A percentile compares a stretch with the other conserved stretches of the same genome.
These are phyloP conservation scores for Ernsta delagoae DNA, from an alignment of 2,888 invertebrate genomes.

Conservation along the genomic window DNA sequence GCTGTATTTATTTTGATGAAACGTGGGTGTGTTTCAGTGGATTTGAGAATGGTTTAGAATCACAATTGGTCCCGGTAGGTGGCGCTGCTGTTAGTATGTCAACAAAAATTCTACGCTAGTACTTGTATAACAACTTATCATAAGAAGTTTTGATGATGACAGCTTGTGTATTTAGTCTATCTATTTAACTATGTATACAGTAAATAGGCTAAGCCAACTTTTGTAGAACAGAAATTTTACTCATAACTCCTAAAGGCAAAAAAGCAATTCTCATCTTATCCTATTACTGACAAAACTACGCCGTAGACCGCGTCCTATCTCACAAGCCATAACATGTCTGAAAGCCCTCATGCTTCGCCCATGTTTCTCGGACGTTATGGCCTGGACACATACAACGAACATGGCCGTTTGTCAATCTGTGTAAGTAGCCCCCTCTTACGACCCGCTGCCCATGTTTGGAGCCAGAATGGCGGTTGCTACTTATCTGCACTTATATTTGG, in stretches of 20 bases:
- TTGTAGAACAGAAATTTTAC: too few relatives aligned
- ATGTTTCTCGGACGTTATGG: background rate
- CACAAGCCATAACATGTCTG: background rate
- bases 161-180: too few relatives aligned
- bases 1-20: too few relatives aligned
- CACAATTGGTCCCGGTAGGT: too few relatives aligned
- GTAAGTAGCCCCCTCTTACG: background rate
- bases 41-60: too few relatives aligned
- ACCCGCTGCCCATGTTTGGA: background rate
- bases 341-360: background rate
- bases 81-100: too few relatives aligned
- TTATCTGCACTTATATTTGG: background rate
- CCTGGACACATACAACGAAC: background rate
- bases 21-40: too few relatives aligned
- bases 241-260: background rate
- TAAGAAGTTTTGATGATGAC: too few relatives aligned
- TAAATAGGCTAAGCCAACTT: too few relatives aligned
- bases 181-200: too few relatives aligned
- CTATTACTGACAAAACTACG: background rate
- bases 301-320: background rate
- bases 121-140: too few relatives aligned
- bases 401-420: constrained; percentile 2
- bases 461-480: background rate
- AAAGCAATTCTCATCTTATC: background rate
- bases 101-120: too few relatives aligned